Percentiles rank a stretch among this genome's conserved stretches.
phyloP scores from a whole-genome alignment of 2,113 vertebrate species.

The Anoplopoma fimbria region DNA sequence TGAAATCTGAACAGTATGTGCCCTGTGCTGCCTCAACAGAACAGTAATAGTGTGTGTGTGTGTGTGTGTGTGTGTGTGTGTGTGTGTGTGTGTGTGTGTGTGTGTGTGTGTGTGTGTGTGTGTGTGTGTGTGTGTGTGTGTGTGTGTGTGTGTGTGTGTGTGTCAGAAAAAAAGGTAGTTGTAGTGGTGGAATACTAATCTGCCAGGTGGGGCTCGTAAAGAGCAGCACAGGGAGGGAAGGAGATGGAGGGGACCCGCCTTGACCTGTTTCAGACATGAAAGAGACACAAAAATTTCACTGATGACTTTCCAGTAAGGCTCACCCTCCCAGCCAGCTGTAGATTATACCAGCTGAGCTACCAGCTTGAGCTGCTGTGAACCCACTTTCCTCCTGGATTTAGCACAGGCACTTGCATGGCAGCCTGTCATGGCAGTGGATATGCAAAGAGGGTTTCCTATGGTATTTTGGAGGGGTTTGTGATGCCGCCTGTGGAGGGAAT shows the following conservation, averaged over 20 bases:
- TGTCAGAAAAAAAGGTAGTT: constrained; percentile 57
- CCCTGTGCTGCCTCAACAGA: constrained; percentile 50
- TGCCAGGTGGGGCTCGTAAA: constrained; percentile 83
- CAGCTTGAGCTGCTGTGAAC: constrained; percentile 36
- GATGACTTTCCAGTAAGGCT: constrained; percentile 79
- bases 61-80: constrained; percentile 21
- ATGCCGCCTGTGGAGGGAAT: constrained; percentile 55
- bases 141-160: constrained; percentile 17
- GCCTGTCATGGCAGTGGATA: constrained; percentile 43
- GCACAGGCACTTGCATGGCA: constrained; percentile 47
- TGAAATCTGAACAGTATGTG: constrained; percentile 46
- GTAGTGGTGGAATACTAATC: constrained; percentile 71
- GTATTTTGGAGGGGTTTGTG: constrained; percentile 50
- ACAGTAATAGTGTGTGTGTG: constrained; percentile 16
- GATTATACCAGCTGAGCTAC: constrained; percentile 62
- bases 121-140: constrained; percentile 26
- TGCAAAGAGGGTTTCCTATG: constrained; percentile 50
- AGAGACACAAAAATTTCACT: constrained; percentile 63
- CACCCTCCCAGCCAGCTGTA: constrained; percentile 66
- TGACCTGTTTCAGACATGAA: constrained; percentile 83
- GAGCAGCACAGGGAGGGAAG: constrained; percentile 62
- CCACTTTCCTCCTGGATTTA: constrained; percentile 25
- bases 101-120: constrained; percentile 14
- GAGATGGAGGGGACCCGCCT: constrained; percentile 77
- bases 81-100: not conserved